Conservation (phyloP, 2,888 invertebrate genomes). For the Eugnorisma glareosa region DNA sequence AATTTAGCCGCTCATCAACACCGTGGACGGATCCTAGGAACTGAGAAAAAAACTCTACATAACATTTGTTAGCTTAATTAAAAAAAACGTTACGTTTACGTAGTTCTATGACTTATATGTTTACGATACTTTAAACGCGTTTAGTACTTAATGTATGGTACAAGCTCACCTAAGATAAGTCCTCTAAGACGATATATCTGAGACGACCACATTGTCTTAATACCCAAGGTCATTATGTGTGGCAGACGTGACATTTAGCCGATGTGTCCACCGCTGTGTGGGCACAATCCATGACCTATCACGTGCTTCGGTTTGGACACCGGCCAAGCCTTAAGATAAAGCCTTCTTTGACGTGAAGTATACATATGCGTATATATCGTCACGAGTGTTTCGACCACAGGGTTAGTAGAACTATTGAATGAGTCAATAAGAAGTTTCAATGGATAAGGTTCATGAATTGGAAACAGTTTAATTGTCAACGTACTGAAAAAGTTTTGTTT, state of each 20-base stretch:
- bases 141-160: neutral
- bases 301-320: slow-evolving; percentile 54
- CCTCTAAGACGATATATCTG: neutral
- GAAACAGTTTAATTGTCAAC: neutral
- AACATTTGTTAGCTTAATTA: neutral
- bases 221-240: slow-evolving; percentile 28
- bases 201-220: slow-evolving; percentile 6
- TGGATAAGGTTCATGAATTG: neutral
- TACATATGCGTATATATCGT: slow-evolving; percentile 26
- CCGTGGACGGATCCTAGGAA: neutral
- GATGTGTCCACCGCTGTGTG: slow-evolving; percentile 35
- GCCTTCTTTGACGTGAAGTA: slow-evolving; percentile 30
- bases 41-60: neutral
- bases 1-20: neutral
- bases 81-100: neutral
- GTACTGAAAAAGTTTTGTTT: no score
- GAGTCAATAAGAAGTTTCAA: neutral
- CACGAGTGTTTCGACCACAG: slow-evolving; percentile 28
- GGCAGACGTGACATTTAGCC: slow-evolving; percentile 51
- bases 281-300: slow-evolving; percentile 45
- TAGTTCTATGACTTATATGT: neutral
- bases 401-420: neutral
- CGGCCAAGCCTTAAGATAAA: slow-evolving; percentile 58
- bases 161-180: neutral
- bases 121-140: neutral